phyloP scores from a whole-genome alignment of 1,140 invertebrate species.

The Pachyrhynchus sulphureomaculatus region DNA sequence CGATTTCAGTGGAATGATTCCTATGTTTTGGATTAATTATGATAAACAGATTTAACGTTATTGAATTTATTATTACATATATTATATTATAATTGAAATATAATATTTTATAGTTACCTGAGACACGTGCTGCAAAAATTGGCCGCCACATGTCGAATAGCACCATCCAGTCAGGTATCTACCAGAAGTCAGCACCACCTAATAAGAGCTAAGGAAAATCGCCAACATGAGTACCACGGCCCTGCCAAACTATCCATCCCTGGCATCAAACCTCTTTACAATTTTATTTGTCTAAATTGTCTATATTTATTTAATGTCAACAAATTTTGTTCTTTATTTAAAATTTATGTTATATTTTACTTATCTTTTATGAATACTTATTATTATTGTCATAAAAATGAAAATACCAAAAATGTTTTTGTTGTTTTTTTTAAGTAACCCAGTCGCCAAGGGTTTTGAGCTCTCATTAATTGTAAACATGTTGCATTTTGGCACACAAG shows the following conservation, averaged over 20 bases:
- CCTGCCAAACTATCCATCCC: background rate
- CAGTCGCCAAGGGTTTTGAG: no score
- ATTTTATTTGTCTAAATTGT: background rate
- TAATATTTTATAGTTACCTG: conserved; percentile 37
- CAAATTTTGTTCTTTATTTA: conserved; percentile 17
- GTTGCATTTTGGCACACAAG: no score
- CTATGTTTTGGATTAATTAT: no score
- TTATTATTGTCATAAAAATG: conserved; percentile 27
- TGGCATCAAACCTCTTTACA: background rate
- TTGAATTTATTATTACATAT: no score
- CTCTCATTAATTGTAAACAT: no score
- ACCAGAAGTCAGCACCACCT: conserved; percentile 13
- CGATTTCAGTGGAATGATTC: no score
- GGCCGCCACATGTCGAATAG: background rate
- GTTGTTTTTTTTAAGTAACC: no score
- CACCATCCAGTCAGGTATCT: background rate
- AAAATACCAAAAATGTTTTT: background rate
- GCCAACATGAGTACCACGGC: background rate
- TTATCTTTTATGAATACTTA: conserved; percentile 1
- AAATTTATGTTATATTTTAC: conserved; percentile 20
- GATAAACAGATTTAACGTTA: no score
- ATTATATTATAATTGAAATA: no score
- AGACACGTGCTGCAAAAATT: conserved; percentile 32
- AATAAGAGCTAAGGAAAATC: conserved; percentile 2
- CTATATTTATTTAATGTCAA: background rate